Evolutionary conservation across 2,888 invertebrate species (phyloP).

Genomic region (Trichopoda pennipes): DNA sequence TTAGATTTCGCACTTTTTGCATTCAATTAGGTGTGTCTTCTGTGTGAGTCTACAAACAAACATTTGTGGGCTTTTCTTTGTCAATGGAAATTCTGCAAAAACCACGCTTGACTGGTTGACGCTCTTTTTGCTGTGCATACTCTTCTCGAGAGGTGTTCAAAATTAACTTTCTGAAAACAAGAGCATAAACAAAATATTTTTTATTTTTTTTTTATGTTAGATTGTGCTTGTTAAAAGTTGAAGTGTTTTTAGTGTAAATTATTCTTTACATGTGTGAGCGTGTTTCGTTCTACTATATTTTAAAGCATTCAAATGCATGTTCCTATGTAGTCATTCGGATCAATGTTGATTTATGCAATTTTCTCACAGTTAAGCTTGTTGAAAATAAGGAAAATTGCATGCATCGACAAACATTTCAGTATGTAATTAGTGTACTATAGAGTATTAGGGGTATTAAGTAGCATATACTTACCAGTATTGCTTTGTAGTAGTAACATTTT

Average conservation of each 20-base stretch:
- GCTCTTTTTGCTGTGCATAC: not conserved
- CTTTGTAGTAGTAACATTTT: too few species aligned
- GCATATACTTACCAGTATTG: too few species aligned
- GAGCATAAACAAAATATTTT: not conserved
- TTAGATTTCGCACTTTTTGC: slow-evolving; percentile 31
- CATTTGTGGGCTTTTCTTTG: not conserved
- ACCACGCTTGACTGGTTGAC: not conserved
- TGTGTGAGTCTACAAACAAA: not conserved
- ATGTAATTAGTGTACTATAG: too few species aligned
- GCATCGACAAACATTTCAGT: too few species aligned
- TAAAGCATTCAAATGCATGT: too few species aligned
- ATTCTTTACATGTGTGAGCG: not conserved
- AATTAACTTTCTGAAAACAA: not conserved
- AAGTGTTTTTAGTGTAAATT: not conserved
- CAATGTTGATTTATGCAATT: too few species aligned
- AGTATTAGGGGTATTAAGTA: too few species aligned
- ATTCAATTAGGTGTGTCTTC: not conserved
- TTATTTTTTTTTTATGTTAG: not conserved
- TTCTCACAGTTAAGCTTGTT: too few species aligned
- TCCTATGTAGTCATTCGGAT: too few species aligned
- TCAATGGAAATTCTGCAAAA: not conserved
- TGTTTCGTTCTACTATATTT: too few species aligned
- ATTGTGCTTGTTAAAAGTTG: not conserved
- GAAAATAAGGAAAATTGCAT: too few species aligned
- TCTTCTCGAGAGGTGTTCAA: not conserved